Conservation (phyloP, 1,140 invertebrate species). For the Bradysia coprophila region DNA sequence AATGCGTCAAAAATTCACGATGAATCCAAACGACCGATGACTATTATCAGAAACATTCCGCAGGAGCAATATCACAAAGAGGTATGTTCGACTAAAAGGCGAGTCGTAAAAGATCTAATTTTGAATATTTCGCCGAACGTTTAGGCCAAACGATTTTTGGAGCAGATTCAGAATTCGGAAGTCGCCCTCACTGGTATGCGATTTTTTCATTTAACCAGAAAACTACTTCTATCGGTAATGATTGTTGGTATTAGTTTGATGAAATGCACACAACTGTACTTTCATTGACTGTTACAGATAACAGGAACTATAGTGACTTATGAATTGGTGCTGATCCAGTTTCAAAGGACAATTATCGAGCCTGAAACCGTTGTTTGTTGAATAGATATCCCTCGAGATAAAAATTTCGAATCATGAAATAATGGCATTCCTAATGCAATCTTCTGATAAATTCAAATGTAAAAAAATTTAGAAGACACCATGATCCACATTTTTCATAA, state of each 20-base stretch:
- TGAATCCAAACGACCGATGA: neutral
- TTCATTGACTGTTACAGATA: conserved; percentile 10
- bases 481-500: too few relatives aligned
- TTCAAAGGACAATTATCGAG: too few relatives aligned
- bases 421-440: too few relatives aligned
- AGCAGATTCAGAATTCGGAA: conserved; percentile 29
- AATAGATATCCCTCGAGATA: too few relatives aligned
- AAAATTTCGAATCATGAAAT: too few relatives aligned
- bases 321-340: conserved; percentile 42
- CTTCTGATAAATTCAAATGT: too few relatives aligned
- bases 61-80: neutral
- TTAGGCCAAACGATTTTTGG: conserved; percentile 30
- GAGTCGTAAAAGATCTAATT: conserved; percentile 9
- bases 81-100: neutral
- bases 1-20: conserved; percentile 1
- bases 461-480: too few relatives aligned
- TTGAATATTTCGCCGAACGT: neutral
- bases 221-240: conserved; percentile 34
- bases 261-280: neutral
- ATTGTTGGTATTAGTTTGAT: neutral
- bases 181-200: conserved; percentile 31
- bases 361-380: too few relatives aligned
- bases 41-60: neutral
- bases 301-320: conserved; percentile 47
- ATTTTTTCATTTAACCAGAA: conserved; percentile 35